Evolutionary conservation across 2,888 invertebrate species (phyloP).

Genomic region (Xanthia togata): DNA sequence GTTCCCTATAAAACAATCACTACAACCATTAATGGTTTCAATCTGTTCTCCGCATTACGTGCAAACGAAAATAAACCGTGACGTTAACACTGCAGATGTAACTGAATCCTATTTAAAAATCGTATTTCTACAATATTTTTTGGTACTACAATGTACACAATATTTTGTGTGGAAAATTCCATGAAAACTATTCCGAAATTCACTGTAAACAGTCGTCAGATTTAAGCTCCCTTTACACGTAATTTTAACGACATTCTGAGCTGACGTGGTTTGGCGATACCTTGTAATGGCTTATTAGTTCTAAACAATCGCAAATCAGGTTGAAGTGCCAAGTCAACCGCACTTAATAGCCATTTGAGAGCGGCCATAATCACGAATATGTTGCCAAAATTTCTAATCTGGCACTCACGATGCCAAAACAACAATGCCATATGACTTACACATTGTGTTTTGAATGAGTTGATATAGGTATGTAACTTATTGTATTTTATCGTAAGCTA

Average conservation of each 20-base stretch:
- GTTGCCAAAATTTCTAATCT: constrained; percentile 65
- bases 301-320: constrained; percentile 46
- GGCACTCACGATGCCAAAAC: constrained; percentile 51
- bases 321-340: constrained; percentile 54
- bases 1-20: constrained; percentile 68
- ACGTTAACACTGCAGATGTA: constrained; percentile 48
- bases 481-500: constrained; percentile 2
- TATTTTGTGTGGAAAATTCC: constrained; percentile 37
- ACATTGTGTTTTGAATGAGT: constrained; percentile 31
- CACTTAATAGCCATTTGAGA: constrained; percentile 57
- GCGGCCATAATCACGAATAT: constrained; percentile 51
- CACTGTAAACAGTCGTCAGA: constrained; percentile 5
- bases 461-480: constrained; percentile 16
- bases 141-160: constrained; percentile 20
- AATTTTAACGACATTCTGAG: constrained; percentile 30
- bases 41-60: constrained; percentile 44
- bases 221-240: constrained; percentile 13
- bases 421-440: constrained; percentile 50
- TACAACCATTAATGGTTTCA: constrained; percentile 51
- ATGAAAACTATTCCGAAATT: constrained; percentile 10
- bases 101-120: constrained; percentile 47
- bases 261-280: constrained; percentile 30
- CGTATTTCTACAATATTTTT: constrained; percentile 10
- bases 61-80: constrained; percentile 56
- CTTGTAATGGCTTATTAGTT: constrained; percentile 44